phyloP scores from a whole-genome alignment of 1,140 invertebrate species.

The Aphelinus atriplicis region DNA sequence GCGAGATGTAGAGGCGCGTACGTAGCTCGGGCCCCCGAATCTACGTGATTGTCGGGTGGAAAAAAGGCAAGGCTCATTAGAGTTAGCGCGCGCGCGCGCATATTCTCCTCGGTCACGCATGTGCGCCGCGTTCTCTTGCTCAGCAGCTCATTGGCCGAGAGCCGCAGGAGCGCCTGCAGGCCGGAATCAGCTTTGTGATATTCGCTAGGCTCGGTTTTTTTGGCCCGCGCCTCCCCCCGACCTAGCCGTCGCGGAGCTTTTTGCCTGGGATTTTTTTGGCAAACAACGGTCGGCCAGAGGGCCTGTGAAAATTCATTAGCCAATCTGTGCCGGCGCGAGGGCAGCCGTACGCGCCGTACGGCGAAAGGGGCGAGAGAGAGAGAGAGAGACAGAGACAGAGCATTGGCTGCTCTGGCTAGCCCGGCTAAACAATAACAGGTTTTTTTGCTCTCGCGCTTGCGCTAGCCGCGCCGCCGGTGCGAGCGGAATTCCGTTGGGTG shows the following conservation, averaged over 20 bases:
- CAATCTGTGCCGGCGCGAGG: conserved; percentile 1
- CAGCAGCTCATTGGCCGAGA: no score
- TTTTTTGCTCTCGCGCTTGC: conserved; percentile 26
- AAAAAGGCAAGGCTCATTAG: conserved; percentile 3
- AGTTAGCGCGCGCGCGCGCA: no score
- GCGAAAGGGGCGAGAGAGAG: conserved; percentile 18
- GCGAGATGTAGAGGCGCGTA: not conserved
- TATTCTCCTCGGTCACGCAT: not conserved
- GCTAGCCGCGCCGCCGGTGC: conserved; percentile 12
- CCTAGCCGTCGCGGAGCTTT: not conserved
- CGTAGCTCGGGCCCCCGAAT: not conserved
- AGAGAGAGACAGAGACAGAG: not conserved
- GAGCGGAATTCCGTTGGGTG: conserved; percentile 39
- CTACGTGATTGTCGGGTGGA: not conserved
- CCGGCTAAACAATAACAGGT: conserved; percentile 42
- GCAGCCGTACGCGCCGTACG: not conserved
- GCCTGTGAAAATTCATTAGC: conserved; percentile 30
- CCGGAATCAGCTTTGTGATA: not conserved
- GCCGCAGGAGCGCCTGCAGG: not conserved
- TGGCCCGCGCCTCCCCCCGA: not conserved
- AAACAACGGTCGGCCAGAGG: not conserved
- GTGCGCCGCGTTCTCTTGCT: not conserved
- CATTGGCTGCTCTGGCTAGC: conserved; percentile 32
- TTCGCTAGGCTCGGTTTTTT: not conserved
- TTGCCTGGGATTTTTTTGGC: not conserved